Base-by-base conservation (phyloP, 2,797 vertebrate species). In the Crax fasciolata region DNA sequence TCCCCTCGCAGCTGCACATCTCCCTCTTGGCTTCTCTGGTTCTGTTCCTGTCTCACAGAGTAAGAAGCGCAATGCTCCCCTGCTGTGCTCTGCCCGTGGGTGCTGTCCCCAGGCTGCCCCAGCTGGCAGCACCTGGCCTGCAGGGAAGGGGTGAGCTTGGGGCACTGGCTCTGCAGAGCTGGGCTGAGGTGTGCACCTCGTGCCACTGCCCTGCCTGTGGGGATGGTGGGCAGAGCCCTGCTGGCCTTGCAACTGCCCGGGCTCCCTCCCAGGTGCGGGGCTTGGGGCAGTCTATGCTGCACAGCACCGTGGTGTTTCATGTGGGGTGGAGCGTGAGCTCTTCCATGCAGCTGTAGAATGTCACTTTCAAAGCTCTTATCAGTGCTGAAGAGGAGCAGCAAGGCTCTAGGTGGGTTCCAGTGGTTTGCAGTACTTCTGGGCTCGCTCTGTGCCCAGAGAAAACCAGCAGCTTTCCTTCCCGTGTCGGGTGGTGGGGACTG, bases 1-100 rank as follows among this genome's bases (percentile, higher is more conserved):
- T 89, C 54, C 58, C 73, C 78, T 96, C 84, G 72, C 85, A 95
- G 94, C 89, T 96, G 94, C 83, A 85, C 0, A 68, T 95, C 96
- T 92, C 82, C 88, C 82, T 93, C 94, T 63, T 71, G 90, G 57
- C 72, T 94, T 93, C 87, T 97, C 89, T 93, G 70, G 63, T 96
- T 97, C 96, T 75, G 70, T 87, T 96, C 76, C 77, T 59, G 83
- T 13, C 79, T 90, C 82, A 67, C 74, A 75, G 55, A 80, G 59
- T 81, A 27, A 58, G 85, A 75, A 59, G 78, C 58, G 5, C 54
- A 83, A 11, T 63, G 13, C 85, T 94, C 39, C 55, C 35, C 35
- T 35, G 35, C 35, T 35, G 35, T 35, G 35, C 35, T 35, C 35
- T 35, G 35, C 35, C 35, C 35, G 35, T 35, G 35, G 35, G 35